Percentiles rank a stretch among this genome's conserved stretches.
phyloP scores from a whole-genome alignment of 2,888 invertebrate species.

The Parnassius mnemosyne region DNA sequence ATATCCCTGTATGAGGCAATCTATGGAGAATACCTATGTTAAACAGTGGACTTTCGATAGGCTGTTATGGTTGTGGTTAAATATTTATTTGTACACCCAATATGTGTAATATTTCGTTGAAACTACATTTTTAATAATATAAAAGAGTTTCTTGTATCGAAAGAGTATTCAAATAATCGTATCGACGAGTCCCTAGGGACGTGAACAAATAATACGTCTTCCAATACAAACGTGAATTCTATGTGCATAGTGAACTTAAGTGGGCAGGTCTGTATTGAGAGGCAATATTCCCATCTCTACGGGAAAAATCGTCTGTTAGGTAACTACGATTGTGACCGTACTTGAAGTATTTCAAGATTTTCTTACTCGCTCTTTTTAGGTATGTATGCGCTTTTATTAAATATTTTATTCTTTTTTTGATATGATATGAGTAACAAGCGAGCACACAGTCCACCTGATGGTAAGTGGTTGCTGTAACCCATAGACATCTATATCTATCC shows the following conservation, averaged over 20 bases:
- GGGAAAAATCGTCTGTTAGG: background rate
- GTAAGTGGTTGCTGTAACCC: too few relatives aligned
- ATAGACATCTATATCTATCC: too few relatives aligned
- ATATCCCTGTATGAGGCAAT: too few relatives aligned
- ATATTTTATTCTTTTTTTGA: too few relatives aligned
- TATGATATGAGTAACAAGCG: too few relatives aligned
- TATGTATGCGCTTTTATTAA: too few relatives aligned
- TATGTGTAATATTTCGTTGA: background rate
- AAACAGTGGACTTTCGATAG: too few relatives aligned
- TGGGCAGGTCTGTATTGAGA: slow-evolving; percentile 16
- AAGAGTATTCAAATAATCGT: slow-evolving; percentile 2
- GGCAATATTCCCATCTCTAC: slow-evolving; percentile 17
- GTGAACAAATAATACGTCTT: slow-evolving; percentile 17
- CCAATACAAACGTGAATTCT: slow-evolving; percentile 11
- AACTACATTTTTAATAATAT: background rate
- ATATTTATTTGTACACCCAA: too few relatives aligned
- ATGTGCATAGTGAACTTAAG: slow-evolving; percentile 5
- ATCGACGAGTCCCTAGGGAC: slow-evolving; percentile 2
- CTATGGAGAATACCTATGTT: too few relatives aligned
- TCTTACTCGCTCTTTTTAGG: background rate
- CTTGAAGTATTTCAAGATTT: background rate
- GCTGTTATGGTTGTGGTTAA: too few relatives aligned
- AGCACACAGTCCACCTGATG: too few relatives aligned
- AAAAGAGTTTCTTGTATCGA: background rate
- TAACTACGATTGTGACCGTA: background rate